Base-by-base conservation (phyloP, 92 coral and sea anemone genomes). In the Epizoanthus illoricatus region DNA sequence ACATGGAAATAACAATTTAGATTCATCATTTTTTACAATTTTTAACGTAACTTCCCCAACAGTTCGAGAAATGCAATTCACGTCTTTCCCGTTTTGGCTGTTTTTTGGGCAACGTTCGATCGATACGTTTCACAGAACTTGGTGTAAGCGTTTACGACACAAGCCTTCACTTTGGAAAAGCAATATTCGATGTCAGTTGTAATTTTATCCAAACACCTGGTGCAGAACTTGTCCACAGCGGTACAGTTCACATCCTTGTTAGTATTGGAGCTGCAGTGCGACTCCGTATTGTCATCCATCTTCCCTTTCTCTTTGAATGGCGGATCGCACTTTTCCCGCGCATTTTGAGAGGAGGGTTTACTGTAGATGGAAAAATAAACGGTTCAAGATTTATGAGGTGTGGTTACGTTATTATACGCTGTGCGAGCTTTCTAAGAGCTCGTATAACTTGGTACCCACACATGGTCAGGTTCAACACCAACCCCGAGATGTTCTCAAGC, bases 71-170 rank as follows among this genome's bases (percentile, higher is more conserved):
- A 45, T 13, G 15, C 56, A 5, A 11, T 10, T 52, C 12, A 52
- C 12, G 64, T 9, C 66, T 74, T 74, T 58, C 21, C 80, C 9
- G 80, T 36, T 1, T 63, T n/a, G 41, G 64, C 59, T 57, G 28
- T 21, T 0, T 52, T 52, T 52, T 11, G 56, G 56, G 56, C 56
- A 11, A 52, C 0, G 2, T 52, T 52, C 13, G 39, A 4, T 56
- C 65, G 13, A 21, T 18, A 20, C n/a, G 19, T 74, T 74, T 57
- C 64, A 74, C 80, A 36, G 54, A 74, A 15, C 59, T 58, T 74
- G 6, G 18, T 5, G 65, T 55, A 74, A 5, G 28, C 24, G 2
- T 57, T 55, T 33, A 39, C n/a, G 2, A 52, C 52, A 56, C 49
- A 74, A 23, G 59, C 24, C 7, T 12, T 11, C 4, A 74, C 36